Evolutionary conservation across 2,113 vertebrate genomes (phyloP), one percentile per base, ranked within the genome.

Genomic region (Zosterops pallidus): DNA sequence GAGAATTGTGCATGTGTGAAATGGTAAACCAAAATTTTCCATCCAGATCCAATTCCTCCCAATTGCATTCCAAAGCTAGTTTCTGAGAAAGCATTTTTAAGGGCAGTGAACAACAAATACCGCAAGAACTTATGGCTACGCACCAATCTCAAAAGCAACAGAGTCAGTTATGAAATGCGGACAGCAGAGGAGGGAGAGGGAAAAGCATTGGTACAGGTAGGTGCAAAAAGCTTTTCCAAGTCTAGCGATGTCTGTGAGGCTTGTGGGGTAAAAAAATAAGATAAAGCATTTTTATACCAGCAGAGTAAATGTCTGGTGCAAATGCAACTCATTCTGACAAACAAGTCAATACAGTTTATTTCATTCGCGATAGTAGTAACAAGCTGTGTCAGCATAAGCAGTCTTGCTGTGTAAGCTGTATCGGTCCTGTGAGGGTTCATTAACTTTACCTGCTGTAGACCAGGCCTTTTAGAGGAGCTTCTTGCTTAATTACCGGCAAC

Each of bases 281-380:
- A 26, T 9, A 47, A 55, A 65, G 26, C 33, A 62, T 62, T 89
- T 92, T 81, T 41, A 12, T 70, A 69, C 14, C 37, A 82, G 74
- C 50, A 82, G 60, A 93, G 11, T 65, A 92, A 90, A 85, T 65
- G 53, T 42, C 12, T 41, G 35, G 37, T 84, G 60, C 37, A 78
- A 91, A 84, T 44, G 37, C 64, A 87, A 87, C 41, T 87, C 59
- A 56, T 87, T 91, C 62, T 84, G 81, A 60, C 72, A 84, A 93
- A 92, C 23, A 77, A 65, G 59, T 65, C 90, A 89, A 69, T 92
- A 60, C 23, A 81, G 41, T n/a, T 86, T 89, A 60, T 92, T 94
- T 95, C 57, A 62, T 93, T 81, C 12, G 42, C 86, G 46, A 59
- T 50, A 77, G 46, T 44, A 60, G n/a, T 62, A 92, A 74, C 57